phyloP scores from a whole-genome alignment of 2,888 invertebrate genomes.

The Tromatobia lineatoria region DNA sequence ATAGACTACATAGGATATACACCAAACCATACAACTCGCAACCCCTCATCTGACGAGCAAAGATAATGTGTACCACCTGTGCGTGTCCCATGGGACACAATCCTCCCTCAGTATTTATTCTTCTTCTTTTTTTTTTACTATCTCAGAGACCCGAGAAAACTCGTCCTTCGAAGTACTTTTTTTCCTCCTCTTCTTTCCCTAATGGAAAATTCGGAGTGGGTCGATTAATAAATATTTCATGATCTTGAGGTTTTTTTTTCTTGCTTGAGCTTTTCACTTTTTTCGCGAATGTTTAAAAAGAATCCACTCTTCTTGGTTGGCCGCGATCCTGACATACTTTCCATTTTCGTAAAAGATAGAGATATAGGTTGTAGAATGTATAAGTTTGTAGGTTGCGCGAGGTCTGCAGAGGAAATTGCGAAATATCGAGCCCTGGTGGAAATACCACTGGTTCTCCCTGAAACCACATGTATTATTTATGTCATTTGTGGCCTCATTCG shows the following conservation, averaged over 20 bases:
- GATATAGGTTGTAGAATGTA: conserved; percentile 4
- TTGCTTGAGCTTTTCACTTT: neutral
- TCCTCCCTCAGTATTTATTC: conserved; percentile 20
- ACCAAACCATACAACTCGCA: neutral
- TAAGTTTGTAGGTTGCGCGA: neutral
- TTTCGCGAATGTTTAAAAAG: conserved; percentile 19
- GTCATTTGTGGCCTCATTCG: conserved; percentile 55
- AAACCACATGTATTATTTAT: conserved; percentile 64
- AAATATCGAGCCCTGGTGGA: conserved; percentile 59
- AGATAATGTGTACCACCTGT: conserved; percentile 39
- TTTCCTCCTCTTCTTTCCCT: conserved; percentile 3
- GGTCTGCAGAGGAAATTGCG: conserved; percentile 38
- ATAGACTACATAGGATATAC: conserved; percentile 22
- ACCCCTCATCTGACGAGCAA: conserved; percentile 3
- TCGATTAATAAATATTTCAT: conserved; percentile 38
- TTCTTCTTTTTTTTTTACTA: neutral
- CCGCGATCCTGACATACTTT: conserved; percentile 1
- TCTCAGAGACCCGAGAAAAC: neutral
- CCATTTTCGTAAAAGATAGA: conserved; percentile 1
- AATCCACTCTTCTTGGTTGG: conserved; percentile 2
- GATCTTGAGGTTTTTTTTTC: conserved; percentile 2
- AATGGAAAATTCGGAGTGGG: conserved; percentile 4
- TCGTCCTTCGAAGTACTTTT: conserved; percentile 12
- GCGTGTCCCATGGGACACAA: conserved; percentile 40
- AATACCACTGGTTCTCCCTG: conserved; percentile 2